Evolutionary conservation across 2,888 invertebrate species (phyloP).

Genomic region (Mimas tiliae): DNA sequence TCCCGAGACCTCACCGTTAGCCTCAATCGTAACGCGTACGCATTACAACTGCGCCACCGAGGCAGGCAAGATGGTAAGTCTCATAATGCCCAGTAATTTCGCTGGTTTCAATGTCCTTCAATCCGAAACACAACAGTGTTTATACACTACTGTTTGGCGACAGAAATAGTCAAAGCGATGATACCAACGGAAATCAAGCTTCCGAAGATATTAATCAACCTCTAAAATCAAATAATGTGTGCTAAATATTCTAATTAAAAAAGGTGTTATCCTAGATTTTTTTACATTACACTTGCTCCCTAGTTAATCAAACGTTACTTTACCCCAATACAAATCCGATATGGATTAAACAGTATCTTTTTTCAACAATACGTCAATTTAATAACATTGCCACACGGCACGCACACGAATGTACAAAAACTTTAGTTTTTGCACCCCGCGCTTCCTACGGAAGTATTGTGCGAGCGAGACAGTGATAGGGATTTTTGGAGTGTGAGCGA

Average conservation of each 20-base stretch:
- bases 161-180: too few species aligned
- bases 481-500: slow-evolving; percentile 46
- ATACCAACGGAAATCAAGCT: too few species aligned
- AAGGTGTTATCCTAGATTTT: not conserved
- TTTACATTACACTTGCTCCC: not conserved
- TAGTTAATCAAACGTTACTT: not conserved
- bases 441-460: slow-evolving; percentile 77
- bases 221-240: too few species aligned
- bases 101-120: too few species aligned
- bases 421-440: slow-evolving; percentile 76
- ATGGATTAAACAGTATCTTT: slow-evolving; percentile 22
- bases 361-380: slow-evolving; percentile 38
- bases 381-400: slow-evolving; percentile 64
- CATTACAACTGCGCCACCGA: too few species aligned
- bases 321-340: slow-evolving; percentile 11
- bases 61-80: too few species aligned
- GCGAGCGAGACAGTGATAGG: slow-evolving; percentile 44
- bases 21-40: too few species aligned
- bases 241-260: not conserved
- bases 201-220: too few species aligned
- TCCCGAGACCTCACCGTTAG: too few species aligned
- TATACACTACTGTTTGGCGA: too few species aligned
- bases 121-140: too few species aligned
- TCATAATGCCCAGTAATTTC: too few species aligned
- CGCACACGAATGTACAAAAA: slow-evolving; percentile 76